phyloP scores from a whole-genome alignment of 2,888 invertebrate species.

The Creontiades dilutus region DNA sequence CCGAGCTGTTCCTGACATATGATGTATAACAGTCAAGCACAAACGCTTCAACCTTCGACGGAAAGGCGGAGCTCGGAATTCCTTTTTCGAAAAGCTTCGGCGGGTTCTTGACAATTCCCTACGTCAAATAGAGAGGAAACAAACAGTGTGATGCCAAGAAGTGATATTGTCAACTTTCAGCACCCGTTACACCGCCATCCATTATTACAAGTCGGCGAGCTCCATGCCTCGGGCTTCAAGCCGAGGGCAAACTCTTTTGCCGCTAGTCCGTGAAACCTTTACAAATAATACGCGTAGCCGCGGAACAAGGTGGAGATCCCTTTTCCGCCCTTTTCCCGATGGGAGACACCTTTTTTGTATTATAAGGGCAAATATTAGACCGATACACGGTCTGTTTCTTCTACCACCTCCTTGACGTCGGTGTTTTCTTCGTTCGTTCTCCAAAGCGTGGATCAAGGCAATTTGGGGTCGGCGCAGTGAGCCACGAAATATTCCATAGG shows the following conservation, averaged over 20 bases:
- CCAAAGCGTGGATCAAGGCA: neutral
- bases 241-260: neutral
- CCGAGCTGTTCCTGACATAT: constrained; percentile 40
- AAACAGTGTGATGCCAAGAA: constrained; percentile 42
- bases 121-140: constrained; percentile 54
- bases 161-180: constrained; percentile 52
- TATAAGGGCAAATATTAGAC: constrained; percentile 6
- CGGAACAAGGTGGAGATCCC: neutral
- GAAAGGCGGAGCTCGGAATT: constrained; percentile 2
- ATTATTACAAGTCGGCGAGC: constrained; percentile 15
- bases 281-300: constrained; percentile 43
- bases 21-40: constrained; percentile 47
- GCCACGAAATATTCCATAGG: neutral
- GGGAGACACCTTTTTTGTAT: neutral
- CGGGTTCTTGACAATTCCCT: constrained; percentile 14
- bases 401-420: neutral
- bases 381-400: constrained; percentile 36
- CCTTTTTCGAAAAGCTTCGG: neutral
- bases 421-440: neutral
- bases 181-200: constrained; percentile 16
- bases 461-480: neutral
- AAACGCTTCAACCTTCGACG: constrained; percentile 13
- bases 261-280: constrained; percentile 43
- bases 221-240: neutral
- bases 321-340: neutral